These are phyloP conservation scores for Dasyurus viverrinus DNA, from an alignment of 2,113 vertebrate species.

Conservation along the genomic window DNA sequence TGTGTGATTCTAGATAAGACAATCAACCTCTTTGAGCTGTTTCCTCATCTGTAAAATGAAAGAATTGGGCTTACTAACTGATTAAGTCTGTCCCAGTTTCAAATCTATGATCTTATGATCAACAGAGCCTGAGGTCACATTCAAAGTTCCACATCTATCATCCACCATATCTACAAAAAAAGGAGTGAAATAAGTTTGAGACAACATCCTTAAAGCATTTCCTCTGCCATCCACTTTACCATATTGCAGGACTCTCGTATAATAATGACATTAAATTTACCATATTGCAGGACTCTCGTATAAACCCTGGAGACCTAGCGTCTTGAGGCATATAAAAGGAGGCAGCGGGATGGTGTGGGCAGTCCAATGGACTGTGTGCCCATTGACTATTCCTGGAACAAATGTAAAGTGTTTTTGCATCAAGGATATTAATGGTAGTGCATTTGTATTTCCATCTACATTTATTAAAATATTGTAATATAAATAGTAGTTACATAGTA, in stretches of 20 bases:
- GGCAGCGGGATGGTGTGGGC: background rate
- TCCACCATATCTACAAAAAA: background rate
- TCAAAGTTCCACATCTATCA: background rate
- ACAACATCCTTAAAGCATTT: background rate
- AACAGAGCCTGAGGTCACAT: background rate
- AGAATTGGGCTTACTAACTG: background rate
- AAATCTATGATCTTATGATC: background rate
- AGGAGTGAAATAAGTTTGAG: background rate
- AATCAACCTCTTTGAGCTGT: background rate
- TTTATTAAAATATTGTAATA: background rate
- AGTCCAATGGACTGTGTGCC: background rate
- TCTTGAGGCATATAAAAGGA: slow-evolving; percentile 3
- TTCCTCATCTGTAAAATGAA: background rate
- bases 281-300: background rate
- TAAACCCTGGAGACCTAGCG: too few species aligned
- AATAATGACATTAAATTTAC: too few species aligned
- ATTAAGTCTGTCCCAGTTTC: background rate
- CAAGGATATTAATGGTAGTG: background rate
- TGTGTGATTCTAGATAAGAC: background rate
- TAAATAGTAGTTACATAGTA: background rate
- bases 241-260: too few species aligned
- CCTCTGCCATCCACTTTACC: slow-evolving; percentile 10
- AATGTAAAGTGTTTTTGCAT: background rate
- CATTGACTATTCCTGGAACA: slow-evolving; percentile 16
- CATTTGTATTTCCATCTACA: background rate